Conservation (phyloP, 2,113 vertebrate genomes). For the Reinhardtius hippoglossoides region DNA sequence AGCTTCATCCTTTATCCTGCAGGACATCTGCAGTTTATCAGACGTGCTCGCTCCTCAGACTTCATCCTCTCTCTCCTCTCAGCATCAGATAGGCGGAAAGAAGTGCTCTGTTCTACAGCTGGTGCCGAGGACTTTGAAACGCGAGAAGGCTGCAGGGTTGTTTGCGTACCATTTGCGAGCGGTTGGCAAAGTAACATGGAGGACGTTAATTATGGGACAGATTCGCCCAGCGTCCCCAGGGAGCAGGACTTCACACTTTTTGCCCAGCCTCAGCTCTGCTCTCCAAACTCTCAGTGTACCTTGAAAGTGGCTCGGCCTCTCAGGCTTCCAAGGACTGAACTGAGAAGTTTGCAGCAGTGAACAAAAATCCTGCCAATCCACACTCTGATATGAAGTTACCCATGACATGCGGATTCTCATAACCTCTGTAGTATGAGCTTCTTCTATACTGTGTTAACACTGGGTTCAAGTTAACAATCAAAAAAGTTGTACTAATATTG, state of each 20-base stretch:
- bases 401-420: too few relatives aligned
- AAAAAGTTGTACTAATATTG: too few relatives aligned
- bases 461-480: too few relatives aligned
- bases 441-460: too few relatives aligned
- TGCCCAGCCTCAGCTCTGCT: conserved; percentile 11
- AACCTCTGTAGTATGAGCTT: too few relatives aligned
- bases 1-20: conserved; percentile 76
- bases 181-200: conserved; percentile 70
- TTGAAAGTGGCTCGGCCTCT: conserved; percentile 34
- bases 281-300: conserved; percentile 28
- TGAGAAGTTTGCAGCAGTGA: too few relatives aligned
- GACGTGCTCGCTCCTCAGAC: conserved; percentile 76
- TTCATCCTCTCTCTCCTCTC: conserved; percentile 76
- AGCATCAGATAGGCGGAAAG: conserved; percentile 70
- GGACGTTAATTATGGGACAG: conserved; percentile 78
- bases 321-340: background rate
- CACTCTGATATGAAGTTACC: too few relatives aligned
- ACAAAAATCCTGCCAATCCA: too few relatives aligned
- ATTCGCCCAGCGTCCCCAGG: conserved; percentile 27
- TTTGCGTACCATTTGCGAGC: conserved; percentile 74
- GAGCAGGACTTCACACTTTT: conserved; percentile 48
- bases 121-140: conserved; percentile 90
- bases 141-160: conserved; percentile 77
- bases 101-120: conserved; percentile 84
- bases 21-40: conserved; percentile 90